Conservation (phyloP, 2,888 invertebrate genomes). For the Netelia virgata region DNA sequence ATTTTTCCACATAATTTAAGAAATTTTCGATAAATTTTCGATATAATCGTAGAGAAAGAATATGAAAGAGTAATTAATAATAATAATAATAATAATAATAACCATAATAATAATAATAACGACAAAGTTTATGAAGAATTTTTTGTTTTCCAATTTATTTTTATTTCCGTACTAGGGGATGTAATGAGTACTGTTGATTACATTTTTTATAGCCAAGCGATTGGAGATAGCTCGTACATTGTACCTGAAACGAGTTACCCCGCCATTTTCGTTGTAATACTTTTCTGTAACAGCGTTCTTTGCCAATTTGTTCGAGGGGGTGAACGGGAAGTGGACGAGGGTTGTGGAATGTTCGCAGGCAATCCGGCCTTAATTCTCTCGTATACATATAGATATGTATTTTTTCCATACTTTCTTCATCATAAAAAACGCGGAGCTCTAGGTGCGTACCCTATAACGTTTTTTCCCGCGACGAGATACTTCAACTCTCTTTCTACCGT, state of each 20-base stretch:
- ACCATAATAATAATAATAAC: too few relatives aligned
- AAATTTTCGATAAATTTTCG: too few relatives aligned
- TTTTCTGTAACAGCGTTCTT: slow-evolving; percentile 38
- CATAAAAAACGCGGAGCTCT: slow-evolving; percentile 25
- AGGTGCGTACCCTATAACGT: slow-evolving; percentile 23
- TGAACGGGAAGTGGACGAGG: slow-evolving; percentile 10
- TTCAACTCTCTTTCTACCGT: slow-evolving; percentile 40
- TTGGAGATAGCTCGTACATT: slow-evolving; percentile 12
- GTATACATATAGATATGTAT: background rate
- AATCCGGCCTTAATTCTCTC: background rate
- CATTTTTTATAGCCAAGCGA: background rate
- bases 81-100: too few relatives aligned
- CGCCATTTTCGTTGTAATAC: slow-evolving; percentile 3
- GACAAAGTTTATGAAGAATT: too few relatives aligned
- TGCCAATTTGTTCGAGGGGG: slow-evolving; percentile 66
- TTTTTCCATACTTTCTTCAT: slow-evolving; percentile 16
- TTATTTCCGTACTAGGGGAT: background rate
- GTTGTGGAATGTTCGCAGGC: background rate
- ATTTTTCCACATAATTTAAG: too few relatives aligned
- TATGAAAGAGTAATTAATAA: too few relatives aligned
- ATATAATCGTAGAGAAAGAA: too few relatives aligned
- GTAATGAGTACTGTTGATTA: background rate
- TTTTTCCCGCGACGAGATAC: slow-evolving; percentile 47
- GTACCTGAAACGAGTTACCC: background rate
- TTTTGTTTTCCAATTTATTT: background rate